Evolutionary conservation across 2,797 vertebrate species (phyloP).

Genomic region (Sitta carolinensis): DNA sequence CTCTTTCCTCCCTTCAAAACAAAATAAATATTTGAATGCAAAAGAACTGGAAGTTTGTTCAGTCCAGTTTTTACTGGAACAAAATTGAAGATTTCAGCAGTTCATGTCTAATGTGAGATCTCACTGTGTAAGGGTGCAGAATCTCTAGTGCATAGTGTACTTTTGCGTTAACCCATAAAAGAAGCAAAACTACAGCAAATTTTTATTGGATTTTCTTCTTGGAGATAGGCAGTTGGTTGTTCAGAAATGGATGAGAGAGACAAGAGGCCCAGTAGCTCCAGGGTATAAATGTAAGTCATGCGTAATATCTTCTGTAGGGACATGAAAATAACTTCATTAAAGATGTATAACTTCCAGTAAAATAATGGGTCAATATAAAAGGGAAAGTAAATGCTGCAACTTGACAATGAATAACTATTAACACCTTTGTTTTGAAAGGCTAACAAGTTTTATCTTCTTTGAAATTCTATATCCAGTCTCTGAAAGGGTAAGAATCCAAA

Average conservation of each 20-base stretch:
- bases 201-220: neutral
- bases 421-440: neutral
- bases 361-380: neutral
- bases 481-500: neutral
- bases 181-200: neutral
- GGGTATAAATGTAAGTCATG: neutral
- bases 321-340: neutral
- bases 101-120: neutral
- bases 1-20: neutral
- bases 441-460: neutral
- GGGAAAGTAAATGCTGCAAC: neutral
- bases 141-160: neutral
- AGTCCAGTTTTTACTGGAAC: neutral
- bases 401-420: neutral
- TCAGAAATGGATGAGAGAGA: neutral
- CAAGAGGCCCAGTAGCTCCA: neutral
- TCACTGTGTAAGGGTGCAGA: neutral
- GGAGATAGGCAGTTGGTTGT: neutral
- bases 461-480: neutral
- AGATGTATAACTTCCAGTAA: neutral
- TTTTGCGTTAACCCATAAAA: neutral
- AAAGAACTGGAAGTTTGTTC: neutral
- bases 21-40: neutral
- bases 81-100: neutral
- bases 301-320: neutral